A percentile compares a stretch with the other conserved stretches of the same genome.
phyloP scores from a whole-genome alignment of 2,888 invertebrate genomes.

The Sericinus montela region DNA sequence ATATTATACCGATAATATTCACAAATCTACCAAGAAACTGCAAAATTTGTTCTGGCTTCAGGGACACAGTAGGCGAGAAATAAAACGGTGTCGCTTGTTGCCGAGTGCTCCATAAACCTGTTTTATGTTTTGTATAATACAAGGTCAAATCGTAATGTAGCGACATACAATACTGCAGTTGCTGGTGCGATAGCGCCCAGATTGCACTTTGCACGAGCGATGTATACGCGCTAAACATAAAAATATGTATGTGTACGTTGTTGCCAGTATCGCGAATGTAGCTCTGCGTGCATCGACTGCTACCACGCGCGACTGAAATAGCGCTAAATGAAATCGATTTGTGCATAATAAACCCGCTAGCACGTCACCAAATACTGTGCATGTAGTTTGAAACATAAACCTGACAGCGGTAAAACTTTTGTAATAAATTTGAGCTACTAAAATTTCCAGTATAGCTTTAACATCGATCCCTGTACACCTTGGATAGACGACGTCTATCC shows the following conservation, averaged over 20 bases:
- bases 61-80: constrained; percentile 39
- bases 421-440: no score
- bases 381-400: constrained; percentile 9
- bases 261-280: constrained; percentile 22
- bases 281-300: constrained; percentile 26
- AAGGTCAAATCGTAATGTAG: constrained; percentile 27
- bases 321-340: constrained; percentile 47
- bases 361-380: constrained; percentile 9
- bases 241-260: constrained; percentile 23
- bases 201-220: constrained; percentile 7
- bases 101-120: constrained; percentile 37
- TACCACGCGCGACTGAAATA: constrained; percentile 44
- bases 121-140: constrained; percentile 30
- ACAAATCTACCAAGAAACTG: constrained; percentile 24
- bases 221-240: constrained; percentile 12
- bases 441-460: background rate
- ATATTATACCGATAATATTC: constrained; percentile 18
- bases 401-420: constrained; percentile 4
- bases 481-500: no score
- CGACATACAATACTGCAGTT: constrained; percentile 21
- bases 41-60: constrained; percentile 38
- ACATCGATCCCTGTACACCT: constrained; percentile 12
- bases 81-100: constrained; percentile 37
- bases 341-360: constrained; percentile 30
- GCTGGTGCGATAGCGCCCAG: constrained; percentile 8